These are phyloP conservation scores for Plusia festucae DNA, from an alignment of 2,888 invertebrate species.

Conservation along the genomic window DNA sequence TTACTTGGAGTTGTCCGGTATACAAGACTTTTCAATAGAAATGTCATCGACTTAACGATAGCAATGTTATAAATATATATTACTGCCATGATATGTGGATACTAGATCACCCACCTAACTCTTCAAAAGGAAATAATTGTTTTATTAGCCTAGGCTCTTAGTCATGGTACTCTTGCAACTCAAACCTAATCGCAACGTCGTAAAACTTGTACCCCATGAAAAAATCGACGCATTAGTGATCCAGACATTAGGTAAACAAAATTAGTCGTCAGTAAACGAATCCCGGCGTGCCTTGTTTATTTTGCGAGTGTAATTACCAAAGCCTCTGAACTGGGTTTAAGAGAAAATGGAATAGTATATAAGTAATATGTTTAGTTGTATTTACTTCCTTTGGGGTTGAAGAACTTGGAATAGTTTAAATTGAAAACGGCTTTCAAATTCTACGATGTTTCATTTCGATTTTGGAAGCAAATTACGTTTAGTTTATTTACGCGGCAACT, in stretches of 20 bases:
- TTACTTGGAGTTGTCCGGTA: no score
- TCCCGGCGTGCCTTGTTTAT: slow-evolving; percentile 68
- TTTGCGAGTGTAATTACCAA: slow-evolving; percentile 66
- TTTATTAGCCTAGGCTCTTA: no score
- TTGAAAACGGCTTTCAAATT: not conserved
- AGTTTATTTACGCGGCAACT: no score
- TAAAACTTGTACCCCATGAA: slow-evolving; percentile 48
- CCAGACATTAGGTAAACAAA: slow-evolving; percentile 74
- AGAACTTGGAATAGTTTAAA: not conserved
- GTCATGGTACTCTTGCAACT: not conserved
- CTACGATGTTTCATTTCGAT: not conserved
- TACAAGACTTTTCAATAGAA: not conserved
- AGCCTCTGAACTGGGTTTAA: slow-evolving; percentile 47
- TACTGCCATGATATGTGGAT: no score
- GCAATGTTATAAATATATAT: no score
- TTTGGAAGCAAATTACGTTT: no score
- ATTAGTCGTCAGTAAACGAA: slow-evolving; percentile 75
- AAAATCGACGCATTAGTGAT: slow-evolving; percentile 71
- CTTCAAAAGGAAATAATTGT: no score
- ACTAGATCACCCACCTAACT: no score
- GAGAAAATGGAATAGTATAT: slow-evolving; percentile 39
- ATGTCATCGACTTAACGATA: not conserved
- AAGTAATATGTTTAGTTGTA: slow-evolving; percentile 5
- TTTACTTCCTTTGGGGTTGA: slow-evolving; percentile 15
- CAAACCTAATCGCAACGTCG: slow-evolving; percentile 12